Conservation (phyloP, 2,888 invertebrate genomes). For the Chrysomela aeneicollis region DNA sequence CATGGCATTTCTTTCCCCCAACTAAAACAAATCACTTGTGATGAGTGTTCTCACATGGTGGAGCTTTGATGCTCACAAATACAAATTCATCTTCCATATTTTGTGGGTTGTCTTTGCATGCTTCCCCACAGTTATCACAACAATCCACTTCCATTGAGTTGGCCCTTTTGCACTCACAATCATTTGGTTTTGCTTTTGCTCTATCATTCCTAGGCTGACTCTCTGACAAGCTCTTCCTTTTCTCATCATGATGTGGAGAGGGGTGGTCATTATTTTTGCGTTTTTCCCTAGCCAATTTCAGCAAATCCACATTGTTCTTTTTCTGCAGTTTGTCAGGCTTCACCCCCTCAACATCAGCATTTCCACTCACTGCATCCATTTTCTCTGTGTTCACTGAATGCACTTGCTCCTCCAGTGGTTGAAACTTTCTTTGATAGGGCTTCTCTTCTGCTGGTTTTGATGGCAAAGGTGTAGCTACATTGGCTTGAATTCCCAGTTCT, state of each 20-base stretch:
- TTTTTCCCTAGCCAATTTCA: slow-evolving; percentile 49
- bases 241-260: slow-evolving; percentile 27
- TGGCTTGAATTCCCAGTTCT: slow-evolving; percentile 73
- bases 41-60: not conserved
- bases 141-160: slow-evolving; percentile 48
- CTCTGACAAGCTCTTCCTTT: slow-evolving; percentile 33
- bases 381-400: slow-evolving; percentile 19
- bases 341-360: not conserved
- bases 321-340: slow-evolving; percentile 39
- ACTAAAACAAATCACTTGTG: slow-evolving; percentile 61
- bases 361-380: slow-evolving; percentile 1
- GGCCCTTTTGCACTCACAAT: slow-evolving; percentile 26
- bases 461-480: slow-evolving; percentile 69
- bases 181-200: slow-evolving; percentile 4
- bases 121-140: slow-evolving; percentile 31
- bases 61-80: slow-evolving; percentile 55
- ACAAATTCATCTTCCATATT: slow-evolving; percentile 56
- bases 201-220: slow-evolving; percentile 22
- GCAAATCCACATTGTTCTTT: slow-evolving; percentile 42
- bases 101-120: slow-evolving; percentile 31
- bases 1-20: slow-evolving; percentile 79
- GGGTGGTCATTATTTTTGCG: slow-evolving; percentile 40
- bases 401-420: slow-evolving; percentile 35
- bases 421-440: slow-evolving; percentile 52
- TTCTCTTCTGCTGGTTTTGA: slow-evolving; percentile 59